phyloP scores from a whole-genome alignment of 2,797 vertebrate species.

The Propithecus perrieri region DNA sequence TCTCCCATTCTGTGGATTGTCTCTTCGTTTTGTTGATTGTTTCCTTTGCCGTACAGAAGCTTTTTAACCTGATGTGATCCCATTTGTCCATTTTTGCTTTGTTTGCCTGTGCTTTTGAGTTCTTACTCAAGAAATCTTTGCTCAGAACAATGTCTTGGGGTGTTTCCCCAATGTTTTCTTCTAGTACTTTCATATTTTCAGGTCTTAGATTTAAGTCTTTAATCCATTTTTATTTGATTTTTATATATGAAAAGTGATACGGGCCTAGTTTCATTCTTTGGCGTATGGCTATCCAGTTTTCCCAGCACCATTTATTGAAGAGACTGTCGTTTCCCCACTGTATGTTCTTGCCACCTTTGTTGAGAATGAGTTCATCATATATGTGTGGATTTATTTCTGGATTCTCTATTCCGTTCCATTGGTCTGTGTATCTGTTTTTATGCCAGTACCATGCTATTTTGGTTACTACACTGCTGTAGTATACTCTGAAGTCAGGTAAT shows the following conservation, averaged over 20 bases:
- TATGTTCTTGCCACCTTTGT: neutral
- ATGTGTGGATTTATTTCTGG: too few relatives aligned
- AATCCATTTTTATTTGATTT: neutral
- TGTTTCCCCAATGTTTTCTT: neutral
- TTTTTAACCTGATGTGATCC: neutral
- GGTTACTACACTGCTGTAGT: too few relatives aligned
- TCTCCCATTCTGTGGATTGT: neutral
- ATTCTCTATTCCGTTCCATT: too few relatives aligned
- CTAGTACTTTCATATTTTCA: neutral
- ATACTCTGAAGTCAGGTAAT: too few relatives aligned
- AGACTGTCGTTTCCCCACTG: neutral
- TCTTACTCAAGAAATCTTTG: neutral
- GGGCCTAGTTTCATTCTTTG: neutral
- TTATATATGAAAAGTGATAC: neutral
- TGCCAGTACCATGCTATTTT: too few relatives aligned
- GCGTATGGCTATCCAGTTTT: neutral
- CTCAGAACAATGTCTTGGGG: neutral
- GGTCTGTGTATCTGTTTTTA: too few relatives aligned
- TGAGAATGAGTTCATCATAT: too few relatives aligned
- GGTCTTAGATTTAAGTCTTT: neutral
- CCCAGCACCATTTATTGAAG: neutral
- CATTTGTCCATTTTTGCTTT: neutral
- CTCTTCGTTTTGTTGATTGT: neutral
- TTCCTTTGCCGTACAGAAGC: neutral
- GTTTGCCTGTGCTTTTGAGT: neutral